phyloP scores from a whole-genome alignment of 2,113 vertebrate genomes.

The Leuciscus idus region DNA sequence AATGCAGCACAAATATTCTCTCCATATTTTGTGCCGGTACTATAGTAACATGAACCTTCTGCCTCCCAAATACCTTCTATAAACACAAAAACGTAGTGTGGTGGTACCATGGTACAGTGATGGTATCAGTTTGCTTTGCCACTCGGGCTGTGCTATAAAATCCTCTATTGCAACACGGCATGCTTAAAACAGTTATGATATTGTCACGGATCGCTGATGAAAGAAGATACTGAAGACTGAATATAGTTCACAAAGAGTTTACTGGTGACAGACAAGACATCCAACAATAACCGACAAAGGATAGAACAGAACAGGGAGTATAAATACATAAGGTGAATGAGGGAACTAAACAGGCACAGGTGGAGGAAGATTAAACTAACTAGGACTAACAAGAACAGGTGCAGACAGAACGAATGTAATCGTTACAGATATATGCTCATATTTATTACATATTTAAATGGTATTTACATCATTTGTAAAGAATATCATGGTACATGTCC shows the following conservation, averaged over 20 bases:
- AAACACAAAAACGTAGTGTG: background rate
- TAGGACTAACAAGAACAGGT: no score
- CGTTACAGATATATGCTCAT: background rate
- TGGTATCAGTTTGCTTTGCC: background rate
- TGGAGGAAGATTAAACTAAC: no score
- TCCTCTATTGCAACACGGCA: background rate
- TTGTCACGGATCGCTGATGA: no score
- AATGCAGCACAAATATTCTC: conserved; percentile 1
- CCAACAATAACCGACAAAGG: no score
- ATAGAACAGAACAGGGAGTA: no score
- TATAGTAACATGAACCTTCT: background rate
- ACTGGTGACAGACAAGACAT: no score
- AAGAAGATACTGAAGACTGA: no score
- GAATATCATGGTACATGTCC: background rate
- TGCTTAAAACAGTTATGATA: background rate
- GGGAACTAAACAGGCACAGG: no score
- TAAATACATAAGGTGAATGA: no score
- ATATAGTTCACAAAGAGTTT: no score
- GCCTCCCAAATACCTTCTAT: background rate
- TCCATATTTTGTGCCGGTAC: background rate
- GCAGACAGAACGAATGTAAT: no score
- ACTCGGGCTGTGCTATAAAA: background rate
- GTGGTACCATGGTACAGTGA: background rate
- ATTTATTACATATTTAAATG: background rate
- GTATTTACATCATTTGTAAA: background rate